These are phyloP conservation scores for Temnothorax rugatulus DNA, from an alignment of 2,888 invertebrate species.

Conservation along the genomic window DNA sequence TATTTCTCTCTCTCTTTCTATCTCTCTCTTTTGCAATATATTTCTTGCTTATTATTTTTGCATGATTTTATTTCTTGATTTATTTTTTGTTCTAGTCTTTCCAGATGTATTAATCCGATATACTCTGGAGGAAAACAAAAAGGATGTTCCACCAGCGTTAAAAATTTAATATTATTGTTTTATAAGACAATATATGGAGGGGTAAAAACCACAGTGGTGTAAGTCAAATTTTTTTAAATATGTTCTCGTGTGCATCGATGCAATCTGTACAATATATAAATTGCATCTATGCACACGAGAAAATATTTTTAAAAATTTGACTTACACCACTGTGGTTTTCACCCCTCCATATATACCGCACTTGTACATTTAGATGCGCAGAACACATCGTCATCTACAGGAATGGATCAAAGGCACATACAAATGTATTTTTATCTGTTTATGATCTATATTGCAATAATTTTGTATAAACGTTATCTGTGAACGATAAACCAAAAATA, in stretches of 20 bases:
- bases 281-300: no score
- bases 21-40: background rate
- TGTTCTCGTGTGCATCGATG: no score
- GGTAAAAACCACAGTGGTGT: no score
- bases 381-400: background rate
- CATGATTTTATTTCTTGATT: slow-evolving; percentile 23
- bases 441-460: background rate
- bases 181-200: background rate
- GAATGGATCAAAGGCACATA: background rate
- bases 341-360: background rate
- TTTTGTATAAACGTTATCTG: background rate
- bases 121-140: background rate
- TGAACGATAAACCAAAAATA: background rate
- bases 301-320: no score
- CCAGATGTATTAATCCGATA: background rate
- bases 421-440: background rate
- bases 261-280: no score
- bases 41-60: slow-evolving; percentile 2
- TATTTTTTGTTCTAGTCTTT: slow-evolving; percentile 61
- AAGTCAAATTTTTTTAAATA: no score
- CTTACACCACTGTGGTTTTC: no score
- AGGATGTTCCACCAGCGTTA: slow-evolving; percentile 4
- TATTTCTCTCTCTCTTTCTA: background rate
- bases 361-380: background rate
- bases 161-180: background rate